These are phyloP conservation scores for Garrulus glandarius DNA, from an alignment of 2,797 vertebrate species.

Conservation along the genomic window DNA sequence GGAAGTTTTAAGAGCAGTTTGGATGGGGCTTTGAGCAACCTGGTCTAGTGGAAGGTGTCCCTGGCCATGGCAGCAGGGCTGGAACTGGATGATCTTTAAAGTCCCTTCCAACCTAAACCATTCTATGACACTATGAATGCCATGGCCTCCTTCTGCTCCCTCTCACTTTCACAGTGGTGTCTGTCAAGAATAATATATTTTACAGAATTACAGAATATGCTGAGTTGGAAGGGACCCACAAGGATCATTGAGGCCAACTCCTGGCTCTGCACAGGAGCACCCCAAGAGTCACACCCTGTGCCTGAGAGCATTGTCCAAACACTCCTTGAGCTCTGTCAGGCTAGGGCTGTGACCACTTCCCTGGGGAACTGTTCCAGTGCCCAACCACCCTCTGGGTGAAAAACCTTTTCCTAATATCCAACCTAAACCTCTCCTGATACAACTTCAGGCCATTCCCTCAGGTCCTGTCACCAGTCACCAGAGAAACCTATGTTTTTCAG, in stretches of 20 bases:
- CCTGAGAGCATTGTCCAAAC: neutral
- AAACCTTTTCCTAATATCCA: neutral
- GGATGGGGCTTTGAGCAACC: neutral
- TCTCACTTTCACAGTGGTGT: neutral
- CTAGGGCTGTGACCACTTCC: neutral
- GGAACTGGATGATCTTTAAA: neutral
- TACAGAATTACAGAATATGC: neutral
- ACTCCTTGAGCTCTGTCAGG: neutral
- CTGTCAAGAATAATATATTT: neutral
- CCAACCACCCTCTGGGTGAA: neutral
- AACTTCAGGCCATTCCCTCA: neutral
- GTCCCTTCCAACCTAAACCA: neutral
- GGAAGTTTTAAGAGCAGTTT: neutral
- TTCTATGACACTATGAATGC: neutral
- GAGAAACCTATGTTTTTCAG: neutral
- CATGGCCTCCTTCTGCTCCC: neutral
- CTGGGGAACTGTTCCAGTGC: neutral
- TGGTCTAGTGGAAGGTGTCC: neutral
- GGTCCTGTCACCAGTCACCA: neutral
- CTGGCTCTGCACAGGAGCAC: too few species aligned
- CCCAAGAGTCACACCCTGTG: rapidly evolving
- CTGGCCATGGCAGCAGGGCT: neutral
- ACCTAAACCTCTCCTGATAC: neutral
- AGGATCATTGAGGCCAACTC: neutral
- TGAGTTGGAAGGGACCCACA: neutral